Conservation (phyloP, 2,797 vertebrate genomes). For the Cirrhinus molitorella region DNA sequence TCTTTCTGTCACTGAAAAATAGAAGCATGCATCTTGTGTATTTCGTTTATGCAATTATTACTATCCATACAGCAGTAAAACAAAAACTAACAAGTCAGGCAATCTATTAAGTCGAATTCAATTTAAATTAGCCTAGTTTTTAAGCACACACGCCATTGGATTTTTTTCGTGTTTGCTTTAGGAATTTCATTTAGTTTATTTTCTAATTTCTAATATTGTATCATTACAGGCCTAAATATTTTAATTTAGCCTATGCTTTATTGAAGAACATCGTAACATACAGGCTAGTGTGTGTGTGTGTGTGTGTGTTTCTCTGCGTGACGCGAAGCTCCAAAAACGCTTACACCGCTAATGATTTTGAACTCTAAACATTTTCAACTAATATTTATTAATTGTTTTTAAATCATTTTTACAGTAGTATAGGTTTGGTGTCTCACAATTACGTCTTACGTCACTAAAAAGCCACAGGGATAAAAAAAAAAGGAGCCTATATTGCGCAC, state of each 20-base stretch:
- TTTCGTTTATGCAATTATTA: background rate
- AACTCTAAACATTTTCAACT: background rate
- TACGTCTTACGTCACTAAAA: background rate
- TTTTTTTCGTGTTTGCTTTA: background rate
- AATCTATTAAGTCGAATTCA: background rate
- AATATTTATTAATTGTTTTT: background rate
- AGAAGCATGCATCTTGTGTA: background rate
- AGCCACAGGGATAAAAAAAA: background rate
- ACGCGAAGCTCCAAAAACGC: background rate
- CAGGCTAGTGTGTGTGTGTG: background rate
- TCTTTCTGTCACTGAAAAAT: background rate
- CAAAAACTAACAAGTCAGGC: background rate
- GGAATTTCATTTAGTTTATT: background rate
- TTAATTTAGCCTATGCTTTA: no score
- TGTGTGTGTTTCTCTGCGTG: background rate
- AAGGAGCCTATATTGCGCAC: background rate
- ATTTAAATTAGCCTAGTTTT: background rate
- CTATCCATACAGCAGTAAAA: background rate
- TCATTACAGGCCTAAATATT: no score
- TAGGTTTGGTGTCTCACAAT: background rate
- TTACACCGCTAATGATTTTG: background rate
- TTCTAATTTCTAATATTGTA: no score
- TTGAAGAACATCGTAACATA: background rate
- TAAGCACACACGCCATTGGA: background rate
- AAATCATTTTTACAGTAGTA: background rate